Conservation (phyloP, 1,140 invertebrate species). For the Hylyphantes graminicola region DNA sequence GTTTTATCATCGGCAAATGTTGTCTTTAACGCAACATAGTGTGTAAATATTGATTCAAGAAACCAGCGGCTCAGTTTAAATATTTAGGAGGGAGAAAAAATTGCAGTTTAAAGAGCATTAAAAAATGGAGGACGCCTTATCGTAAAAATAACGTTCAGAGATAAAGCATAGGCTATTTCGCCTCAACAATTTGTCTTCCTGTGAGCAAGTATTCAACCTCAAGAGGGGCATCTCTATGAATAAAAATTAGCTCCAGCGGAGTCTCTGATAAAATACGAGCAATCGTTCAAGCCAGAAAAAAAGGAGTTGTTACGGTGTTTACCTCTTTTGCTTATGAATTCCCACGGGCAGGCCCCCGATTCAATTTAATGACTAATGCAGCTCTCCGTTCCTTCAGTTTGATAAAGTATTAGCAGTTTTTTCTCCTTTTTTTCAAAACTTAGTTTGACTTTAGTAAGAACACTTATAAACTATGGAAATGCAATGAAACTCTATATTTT, state of each 20-base stretch:
- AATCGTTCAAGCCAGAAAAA: conserved; percentile 42
- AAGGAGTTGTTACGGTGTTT: conserved; percentile 29
- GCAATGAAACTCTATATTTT: too few relatives aligned
- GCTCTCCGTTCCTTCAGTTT: too few relatives aligned
- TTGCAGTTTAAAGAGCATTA: conserved; percentile 44
- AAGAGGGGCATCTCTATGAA: conserved; percentile 43
- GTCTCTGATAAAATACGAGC: conserved; percentile 30
- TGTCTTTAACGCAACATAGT: conserved; percentile 60
- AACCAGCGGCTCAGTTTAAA: conserved; percentile 57
- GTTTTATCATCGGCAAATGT: conserved; percentile 59
- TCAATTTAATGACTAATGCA: conserved; percentile 35
- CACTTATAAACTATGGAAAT: too few relatives aligned
- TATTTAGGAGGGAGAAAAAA: conserved; percentile 55
- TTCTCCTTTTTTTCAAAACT: too few relatives aligned
- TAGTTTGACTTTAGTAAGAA: too few relatives aligned
- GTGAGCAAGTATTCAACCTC: conserved; percentile 25
- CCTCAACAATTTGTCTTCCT: conserved; percentile 52
- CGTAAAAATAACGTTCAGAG: conserved; percentile 53
- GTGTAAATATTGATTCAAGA: conserved; percentile 60
- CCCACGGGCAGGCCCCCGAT: neutral
- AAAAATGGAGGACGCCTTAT: conserved; percentile 9
- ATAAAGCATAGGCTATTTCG: conserved; percentile 33
- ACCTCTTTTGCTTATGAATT: conserved; percentile 23
- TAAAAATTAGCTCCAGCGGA: conserved; percentile 50
- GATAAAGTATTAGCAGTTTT: too few relatives aligned